These are phyloP conservation scores for Anthopleura xanthogrammica DNA, from an alignment of 92 coral and sea anemone genomes.

Conservation along the genomic window DNA sequence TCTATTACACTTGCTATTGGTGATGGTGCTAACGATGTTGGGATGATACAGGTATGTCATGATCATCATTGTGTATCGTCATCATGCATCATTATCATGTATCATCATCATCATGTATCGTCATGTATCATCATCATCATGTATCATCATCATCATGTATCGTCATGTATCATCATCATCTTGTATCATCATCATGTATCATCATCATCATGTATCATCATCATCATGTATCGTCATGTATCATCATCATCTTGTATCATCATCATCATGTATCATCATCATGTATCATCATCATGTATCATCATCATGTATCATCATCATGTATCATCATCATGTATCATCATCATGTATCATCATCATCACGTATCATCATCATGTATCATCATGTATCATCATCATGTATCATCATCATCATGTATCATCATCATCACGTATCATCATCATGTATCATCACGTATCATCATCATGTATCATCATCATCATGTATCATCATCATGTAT, in stretches of 20 bases:
- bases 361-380: neutral
- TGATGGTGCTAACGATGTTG: conserved; percentile 99
- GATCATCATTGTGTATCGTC: neutral
- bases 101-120: too few relatives aligned
- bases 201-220: neutral
- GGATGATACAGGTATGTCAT: conserved; percentile 90
- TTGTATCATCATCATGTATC: neutral
- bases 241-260: neutral
- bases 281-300: neutral
- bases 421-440: neutral
- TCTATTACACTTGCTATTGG: conserved; percentile 97
- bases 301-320: neutral
- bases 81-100: neutral
- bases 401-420: neutral
- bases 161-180: too few relatives aligned
- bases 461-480: neutral
- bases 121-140: neutral
- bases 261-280: neutral
- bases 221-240: neutral
- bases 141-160: neutral
- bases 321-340: neutral
- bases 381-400: neutral
- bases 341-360: neutral
- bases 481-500: neutral
- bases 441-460: neutral